Base-by-base conservation (phyloP, 2,113 vertebrate species). In the Hyperopisus bebe region DNA sequence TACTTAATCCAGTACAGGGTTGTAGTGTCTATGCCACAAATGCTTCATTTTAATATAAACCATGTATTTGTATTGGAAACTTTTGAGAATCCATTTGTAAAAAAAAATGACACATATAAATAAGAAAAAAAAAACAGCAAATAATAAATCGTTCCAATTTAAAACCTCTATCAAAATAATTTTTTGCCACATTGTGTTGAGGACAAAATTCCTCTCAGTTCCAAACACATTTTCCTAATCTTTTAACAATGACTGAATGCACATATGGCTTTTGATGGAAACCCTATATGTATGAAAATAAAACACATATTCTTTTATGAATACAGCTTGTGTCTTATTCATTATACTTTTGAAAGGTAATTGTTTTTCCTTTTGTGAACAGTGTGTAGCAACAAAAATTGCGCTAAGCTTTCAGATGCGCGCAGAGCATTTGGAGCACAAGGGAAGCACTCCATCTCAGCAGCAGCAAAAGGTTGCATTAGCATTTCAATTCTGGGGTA, bases 401-500 rank as follows among this genome's bases (percentile, higher is more conserved):
- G 47, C 19, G 48, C 47, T 48, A 39, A 44, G n/a, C 70, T 51
- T 21, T 82, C 46, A 53, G 66, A 77, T 24, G 21, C 48, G 39
- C 3, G 9, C 35, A 2, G 51, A 7, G 11, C 77, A 53, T 46
- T 48, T 82, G 51, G 70, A 27, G 21, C 47, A 84, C 77, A 83
- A 58, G 77, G 77, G 88, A 58, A 77, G 31, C 51, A 21, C 35
- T 84, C 88, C 11, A 84, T 39, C 50, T 58, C 51, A 1, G 77
- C 88, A 89, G 35, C 50, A 44, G 74, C 74, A 55, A 89, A 89
- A 89, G 88, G 88, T 89, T 89, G 88, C 88, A 89, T 89, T 89
- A 89, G 88, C 88, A 89, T 89, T 89, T 89, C 88, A 89, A 89
- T 89, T 66, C 74, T 24, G 31, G 70, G 48, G 70, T 77, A 82